phyloP scores from a whole-genome alignment of 1,140 invertebrate genomes.

The Drosophila arawakana region DNA sequence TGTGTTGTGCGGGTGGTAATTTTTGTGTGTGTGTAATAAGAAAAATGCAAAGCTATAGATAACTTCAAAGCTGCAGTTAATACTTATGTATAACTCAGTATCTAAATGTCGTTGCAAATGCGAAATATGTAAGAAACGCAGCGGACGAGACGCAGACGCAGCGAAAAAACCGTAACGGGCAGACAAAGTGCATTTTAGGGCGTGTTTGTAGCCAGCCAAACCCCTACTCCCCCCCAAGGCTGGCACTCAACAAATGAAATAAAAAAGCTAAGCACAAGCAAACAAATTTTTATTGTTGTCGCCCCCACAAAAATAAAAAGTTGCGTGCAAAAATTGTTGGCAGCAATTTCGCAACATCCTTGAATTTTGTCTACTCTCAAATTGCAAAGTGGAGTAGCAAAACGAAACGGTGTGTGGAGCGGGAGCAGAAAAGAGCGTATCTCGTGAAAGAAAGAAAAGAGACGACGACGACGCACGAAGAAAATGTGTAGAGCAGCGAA shows the following conservation, averaged over 20 bases:
- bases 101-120: slow-evolving; percentile 16
- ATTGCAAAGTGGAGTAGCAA: slow-evolving; percentile 64
- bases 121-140: slow-evolving; percentile 45
- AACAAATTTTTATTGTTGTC: slow-evolving; percentile 26
- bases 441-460: slow-evolving; percentile 54
- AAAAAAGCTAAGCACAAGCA: slow-evolving; percentile 17
- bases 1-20: slow-evolving; percentile 55
- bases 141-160: slow-evolving; percentile 28
- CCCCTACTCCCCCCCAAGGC: slow-evolving; percentile 15
- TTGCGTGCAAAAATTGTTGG: slow-evolving; percentile 42
- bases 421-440: slow-evolving; percentile 47
- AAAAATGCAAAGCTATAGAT: slow-evolving; percentile 75
- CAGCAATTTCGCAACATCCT: slow-evolving; percentile 70
- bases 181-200: slow-evolving; percentile 68
- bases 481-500: slow-evolving; percentile 65
- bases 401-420: slow-evolving; percentile 40
- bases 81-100: slow-evolving; percentile 14
- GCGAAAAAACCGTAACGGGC: slow-evolving; percentile 39
- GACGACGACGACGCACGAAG: slow-evolving; percentile 49
- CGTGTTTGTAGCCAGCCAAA: slow-evolving; percentile 60
- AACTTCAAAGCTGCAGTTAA: slow-evolving; percentile 50
- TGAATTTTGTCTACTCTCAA: slow-evolving; percentile 78
- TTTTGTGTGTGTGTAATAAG: slow-evolving; percentile 60
- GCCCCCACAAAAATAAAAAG: slow-evolving; percentile 17
- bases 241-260: slow-evolving; percentile 46